Conservation (phyloP, 2,113 vertebrate genomes). For the Grammomys dolichurus region DNA sequence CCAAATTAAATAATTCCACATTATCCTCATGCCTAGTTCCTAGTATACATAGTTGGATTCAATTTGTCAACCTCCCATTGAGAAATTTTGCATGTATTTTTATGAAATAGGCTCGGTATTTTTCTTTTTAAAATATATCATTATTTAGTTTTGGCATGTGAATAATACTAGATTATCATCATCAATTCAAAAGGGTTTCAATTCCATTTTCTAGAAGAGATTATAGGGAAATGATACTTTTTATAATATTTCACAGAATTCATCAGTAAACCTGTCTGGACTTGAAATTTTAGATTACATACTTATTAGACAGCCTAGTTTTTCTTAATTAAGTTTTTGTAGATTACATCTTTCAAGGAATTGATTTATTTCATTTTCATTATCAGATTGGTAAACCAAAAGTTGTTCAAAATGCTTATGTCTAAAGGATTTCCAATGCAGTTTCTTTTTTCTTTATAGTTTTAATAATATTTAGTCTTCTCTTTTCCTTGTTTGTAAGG, state of each 20-base stretch:
- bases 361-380: not conserved
- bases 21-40: not conserved
- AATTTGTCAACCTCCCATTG: not conserved
- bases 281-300: not conserved
- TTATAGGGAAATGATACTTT: not conserved
- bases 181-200: not conserved
- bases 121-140: not conserved
- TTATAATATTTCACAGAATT: constrained; percentile 20
- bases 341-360: not conserved
- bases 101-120: not conserved
- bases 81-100: not conserved
- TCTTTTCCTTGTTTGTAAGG: not conserved
- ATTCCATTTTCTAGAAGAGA: not conserved
- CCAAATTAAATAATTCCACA: not conserved
- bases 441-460: not conserved
- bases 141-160: not conserved
- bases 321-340: not conserved
- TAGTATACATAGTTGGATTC: not conserved
- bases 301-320: not conserved
- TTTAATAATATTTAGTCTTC: not conserved
- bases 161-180: not conserved
- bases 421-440: not conserved
- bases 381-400: not conserved
- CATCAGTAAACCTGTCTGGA: not conserved
- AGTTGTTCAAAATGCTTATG: not conserved